Conservation (phyloP, 1,140 invertebrate genomes). For the Caenorhabditis remanei region DNA sequence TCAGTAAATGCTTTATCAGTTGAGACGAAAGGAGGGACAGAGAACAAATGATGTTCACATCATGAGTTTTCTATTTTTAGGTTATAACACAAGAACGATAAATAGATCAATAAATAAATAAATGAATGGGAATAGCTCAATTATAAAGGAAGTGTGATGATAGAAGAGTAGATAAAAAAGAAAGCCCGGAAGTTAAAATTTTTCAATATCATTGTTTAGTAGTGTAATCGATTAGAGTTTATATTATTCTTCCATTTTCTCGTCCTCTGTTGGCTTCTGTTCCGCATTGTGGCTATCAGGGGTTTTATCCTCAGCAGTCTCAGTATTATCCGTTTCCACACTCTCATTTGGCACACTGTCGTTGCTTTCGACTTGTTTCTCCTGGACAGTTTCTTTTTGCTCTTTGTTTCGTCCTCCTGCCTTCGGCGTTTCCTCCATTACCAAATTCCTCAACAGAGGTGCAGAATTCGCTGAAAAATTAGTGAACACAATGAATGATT, state of each 20-base stretch:
- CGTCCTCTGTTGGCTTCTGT: constrained; percentile 58
- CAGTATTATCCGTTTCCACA: not conserved
- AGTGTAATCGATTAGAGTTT: not conserved
- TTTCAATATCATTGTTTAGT: not conserved
- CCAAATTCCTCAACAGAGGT: constrained; percentile 39
- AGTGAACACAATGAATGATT: not conserved
- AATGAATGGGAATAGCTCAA: constrained; percentile 5
- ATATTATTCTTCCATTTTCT: constrained; percentile 45
- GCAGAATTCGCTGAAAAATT: constrained; percentile 44
- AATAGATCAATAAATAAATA: constrained; percentile 5
- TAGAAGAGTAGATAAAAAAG: not conserved
- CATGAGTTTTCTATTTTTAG: not conserved
- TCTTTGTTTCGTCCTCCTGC: not conserved
- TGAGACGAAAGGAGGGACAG: not conserved
- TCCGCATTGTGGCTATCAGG: not conserved
- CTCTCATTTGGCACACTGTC: not conserved
- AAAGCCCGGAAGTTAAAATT: not conserved
- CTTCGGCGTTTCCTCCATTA: constrained; percentile 56
- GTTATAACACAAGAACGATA: not conserved
- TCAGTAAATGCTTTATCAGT: not conserved
- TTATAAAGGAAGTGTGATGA: not conserved
- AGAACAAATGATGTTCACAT: constrained; percentile 34
- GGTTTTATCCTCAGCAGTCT: not conserved
- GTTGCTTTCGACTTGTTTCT: constrained; percentile 25
- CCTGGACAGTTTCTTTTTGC: constrained; percentile 33